These are phyloP conservation scores for Xerus rutilus DNA, from an alignment of 2,797 vertebrate genomes.

Conservation along the genomic window DNA sequence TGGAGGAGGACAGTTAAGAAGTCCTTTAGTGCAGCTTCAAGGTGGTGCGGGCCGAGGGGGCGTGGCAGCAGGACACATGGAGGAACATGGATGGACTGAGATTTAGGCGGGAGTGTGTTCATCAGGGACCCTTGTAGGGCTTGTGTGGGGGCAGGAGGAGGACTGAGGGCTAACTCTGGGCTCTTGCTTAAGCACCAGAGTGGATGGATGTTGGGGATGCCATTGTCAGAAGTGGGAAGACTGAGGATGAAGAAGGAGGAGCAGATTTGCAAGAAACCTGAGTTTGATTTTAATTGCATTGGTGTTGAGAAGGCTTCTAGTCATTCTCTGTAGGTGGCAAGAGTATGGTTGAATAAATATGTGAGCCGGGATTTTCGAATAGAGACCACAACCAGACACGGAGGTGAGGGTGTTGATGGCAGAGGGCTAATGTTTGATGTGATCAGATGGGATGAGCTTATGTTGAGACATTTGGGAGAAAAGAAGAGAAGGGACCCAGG, in stretches of 20 bases:
- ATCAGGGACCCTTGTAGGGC: neutral
- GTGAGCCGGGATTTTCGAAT: neutral
- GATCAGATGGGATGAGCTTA: neutral
- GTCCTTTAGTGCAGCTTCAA: too few relatives aligned
- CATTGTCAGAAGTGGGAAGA: neutral
- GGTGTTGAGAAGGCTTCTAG: neutral
- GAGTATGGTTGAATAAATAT: too few relatives aligned
- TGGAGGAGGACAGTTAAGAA: neutral
- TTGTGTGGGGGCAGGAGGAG: neutral
- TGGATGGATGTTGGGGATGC: too few relatives aligned
- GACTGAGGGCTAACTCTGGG: neutral
- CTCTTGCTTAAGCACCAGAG: neutral
- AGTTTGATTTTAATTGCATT: neutral
- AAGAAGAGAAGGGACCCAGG: neutral
- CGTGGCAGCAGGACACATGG: neutral
- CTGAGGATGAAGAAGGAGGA: too few relatives aligned
- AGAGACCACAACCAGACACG: too few relatives aligned
- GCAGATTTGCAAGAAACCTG: neutral
- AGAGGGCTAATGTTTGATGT: neutral
- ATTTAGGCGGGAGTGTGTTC: neutral
- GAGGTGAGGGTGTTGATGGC: neutral
- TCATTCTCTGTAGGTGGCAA: neutral
- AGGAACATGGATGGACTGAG: neutral
- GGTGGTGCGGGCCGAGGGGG: neutral
- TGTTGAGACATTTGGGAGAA: neutral